Conservation (phyloP, 2,888 invertebrate genomes). For the Neria commutata region DNA sequence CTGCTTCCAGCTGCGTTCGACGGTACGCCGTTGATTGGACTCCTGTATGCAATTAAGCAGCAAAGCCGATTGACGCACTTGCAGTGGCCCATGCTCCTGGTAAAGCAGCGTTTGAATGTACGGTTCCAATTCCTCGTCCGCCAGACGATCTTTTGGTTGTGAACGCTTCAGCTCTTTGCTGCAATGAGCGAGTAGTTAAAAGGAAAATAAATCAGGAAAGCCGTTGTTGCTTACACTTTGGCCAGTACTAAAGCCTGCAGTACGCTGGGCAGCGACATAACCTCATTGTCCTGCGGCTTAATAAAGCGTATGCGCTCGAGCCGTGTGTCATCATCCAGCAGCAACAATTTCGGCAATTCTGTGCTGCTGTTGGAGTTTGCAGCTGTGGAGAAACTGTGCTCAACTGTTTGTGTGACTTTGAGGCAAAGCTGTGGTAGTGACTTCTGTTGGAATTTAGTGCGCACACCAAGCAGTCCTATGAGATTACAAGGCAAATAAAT, state of each 20-base stretch:
- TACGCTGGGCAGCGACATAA: conserved; percentile 68
- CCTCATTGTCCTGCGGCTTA: conserved; percentile 65
- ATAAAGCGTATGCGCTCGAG: conserved; percentile 78
- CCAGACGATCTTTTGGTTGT: conserved; percentile 79
- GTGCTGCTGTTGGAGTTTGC: conserved; percentile 62
- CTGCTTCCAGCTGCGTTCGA: conserved; percentile 88
- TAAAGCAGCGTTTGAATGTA: conserved; percentile 72
- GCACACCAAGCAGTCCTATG: conserved; percentile 73
- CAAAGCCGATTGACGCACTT: conserved; percentile 76
- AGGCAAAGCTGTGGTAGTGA: conserved; percentile 83
- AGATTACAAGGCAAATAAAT: too few relatives aligned
- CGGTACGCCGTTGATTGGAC: conserved; percentile 76
- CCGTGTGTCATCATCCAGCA: conserved; percentile 85
- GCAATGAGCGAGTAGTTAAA: conserved; percentile 37
- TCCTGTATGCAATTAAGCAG: conserved; percentile 80
- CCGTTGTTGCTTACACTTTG: conserved; percentile 69
- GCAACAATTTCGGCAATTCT: conserved; percentile 70
- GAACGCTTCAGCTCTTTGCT: conserved; percentile 74
- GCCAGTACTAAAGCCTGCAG: conserved; percentile 82
- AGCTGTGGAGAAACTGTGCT: conserved; percentile 42
- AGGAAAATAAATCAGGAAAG: not conserved
- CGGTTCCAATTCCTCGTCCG: conserved; percentile 81
- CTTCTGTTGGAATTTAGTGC: conserved; percentile 87
- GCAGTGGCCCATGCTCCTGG: conserved; percentile 75
- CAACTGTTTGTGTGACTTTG: conserved; percentile 66